A percentile compares a stretch with the other conserved stretches of the same genome.
These are phyloP conservation scores for Acyrthosiphon pisum DNA, from an alignment of 1,140 invertebrate species.

Conservation along the genomic window DNA sequence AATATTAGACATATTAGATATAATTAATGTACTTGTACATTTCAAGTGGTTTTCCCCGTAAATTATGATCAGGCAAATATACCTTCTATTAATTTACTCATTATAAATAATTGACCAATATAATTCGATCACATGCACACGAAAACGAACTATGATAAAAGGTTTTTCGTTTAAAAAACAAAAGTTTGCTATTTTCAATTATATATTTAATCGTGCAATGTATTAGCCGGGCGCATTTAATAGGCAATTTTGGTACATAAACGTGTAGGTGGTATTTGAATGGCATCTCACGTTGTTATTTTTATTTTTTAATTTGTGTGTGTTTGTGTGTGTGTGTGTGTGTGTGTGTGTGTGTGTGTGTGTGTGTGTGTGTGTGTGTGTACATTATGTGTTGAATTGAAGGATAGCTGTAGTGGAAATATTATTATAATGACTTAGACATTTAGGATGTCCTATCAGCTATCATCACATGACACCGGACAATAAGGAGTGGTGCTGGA, in stretches of 20 bases:
- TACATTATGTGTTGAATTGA: no score
- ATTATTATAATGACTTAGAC: no score
- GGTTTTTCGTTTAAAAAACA: not conserved
- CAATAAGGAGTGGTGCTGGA: no score
- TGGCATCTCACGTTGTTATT: not conserved
- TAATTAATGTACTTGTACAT: not conserved
- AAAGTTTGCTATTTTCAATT: not conserved
- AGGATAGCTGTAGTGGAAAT: no score
- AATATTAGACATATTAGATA: not conserved
- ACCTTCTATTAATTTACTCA: not conserved
- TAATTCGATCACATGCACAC: not conserved
- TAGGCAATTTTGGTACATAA: not conserved
- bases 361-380: no score
- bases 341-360: no score
- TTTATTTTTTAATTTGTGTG: no score
- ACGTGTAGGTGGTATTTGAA: not conserved
- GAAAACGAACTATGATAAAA: not conserved
- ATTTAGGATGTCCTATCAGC: no score
- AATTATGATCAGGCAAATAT: not conserved
- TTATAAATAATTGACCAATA: not conserved
- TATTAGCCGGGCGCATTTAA: not conserved
- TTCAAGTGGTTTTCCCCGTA: not conserved
- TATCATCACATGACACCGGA: no score
- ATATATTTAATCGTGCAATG: not conserved
- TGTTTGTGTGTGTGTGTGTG: no score